Base-by-base conservation (phyloP, 2,888 invertebrate genomes). In the Drosophila borborema region DNA sequence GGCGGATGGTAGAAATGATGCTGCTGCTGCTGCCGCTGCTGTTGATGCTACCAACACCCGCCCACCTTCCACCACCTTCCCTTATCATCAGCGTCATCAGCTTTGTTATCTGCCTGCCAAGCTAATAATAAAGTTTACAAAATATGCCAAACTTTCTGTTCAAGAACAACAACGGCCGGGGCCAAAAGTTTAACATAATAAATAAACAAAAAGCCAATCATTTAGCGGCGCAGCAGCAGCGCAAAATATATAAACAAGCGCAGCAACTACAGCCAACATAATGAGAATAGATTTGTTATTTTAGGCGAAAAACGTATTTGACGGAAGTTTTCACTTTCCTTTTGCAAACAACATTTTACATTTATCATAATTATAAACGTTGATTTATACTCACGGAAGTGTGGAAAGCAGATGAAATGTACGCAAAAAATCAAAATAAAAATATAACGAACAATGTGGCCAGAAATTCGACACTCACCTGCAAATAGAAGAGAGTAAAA, bases 111-210 rank as follows among this genome's bases (percentile, higher is more conserved):
- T 58, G 71, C 40, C 77, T 63, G 63, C 64, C 74, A 74, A 68
- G 91, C 90, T 90, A 90, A 91, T 91, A 90, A 91, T 91, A 85
- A 90, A 90, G 90, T 91, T 90, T 85, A 74, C 82, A 78, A 91
- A 89, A 90, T 83, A 91, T 90, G 86, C 90, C 82, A 86, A 90
- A 90, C 81, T 90, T 91, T 90, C 73, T 54, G 82, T 80, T 74
- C 31, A 63, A 72, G 56, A 79, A 64, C 60, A 69, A 63, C 48
- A 65, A 56, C 65, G 55, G 60, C 45, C 59, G 46, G 51, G 59
- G 56, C 49, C 58, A 64, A 84, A 85, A 89, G 82, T 85, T 85
- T 77, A 80, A 65, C 85, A 85, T 89, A 85, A 85, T 85, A 84
- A 84, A 84, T 84, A 85, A 89, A 85, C 74, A 86, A 74, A 71